Evolutionary conservation across 2,888 invertebrate species (phyloP), one percentile per base, ranked within the genome.

Genomic region (Pycnomerus fuliginosus): DNA sequence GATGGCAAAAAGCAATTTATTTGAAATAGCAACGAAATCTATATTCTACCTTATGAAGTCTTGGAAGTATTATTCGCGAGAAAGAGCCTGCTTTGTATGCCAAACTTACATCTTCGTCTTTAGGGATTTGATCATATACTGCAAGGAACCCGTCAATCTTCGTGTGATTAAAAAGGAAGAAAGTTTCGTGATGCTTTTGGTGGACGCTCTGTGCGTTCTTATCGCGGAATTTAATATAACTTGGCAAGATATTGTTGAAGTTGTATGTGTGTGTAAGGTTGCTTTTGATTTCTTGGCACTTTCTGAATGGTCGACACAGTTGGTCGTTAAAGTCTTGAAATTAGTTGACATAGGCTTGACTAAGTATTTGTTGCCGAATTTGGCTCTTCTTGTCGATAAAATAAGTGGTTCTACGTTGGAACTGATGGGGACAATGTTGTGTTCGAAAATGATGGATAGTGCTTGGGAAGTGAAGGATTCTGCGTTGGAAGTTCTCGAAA

Each of bases 391-490:
- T 3, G 75, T 87, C 48, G 85, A 88, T 58, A 77, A 80, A 11
- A 74, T 81, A 34, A 76, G 80, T 1, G 82, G 82, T 2, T 79
- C 82, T 0, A 66, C 70, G 15, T 78, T 87, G 66, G 76, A 81
- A 45, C 78, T 80, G 44, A 69, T 89, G 5, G 86, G 85, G 0
- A 77, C 80, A 7, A 78, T 86, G 7, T 76, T 90, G 3, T 79
- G 78, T 34, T 78, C 79, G 66, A 83, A 86, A 62, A 72, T 88
- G 63, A 83, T 86, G 53, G 87, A 87, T 61, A 69, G 76, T 2
- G 76, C 82, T 32, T 90, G 90, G 90, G 89, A 90, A 67, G 80
- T 90, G 1, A 76, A 88, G 23, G 90, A 90, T 56, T 85, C 85
- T 2, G 83, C 87, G 0, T 63, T 90, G 16, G 89, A 90, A 66